Evolutionary conservation across 2,888 invertebrate genomes (phyloP).

Genomic region (Parnassius orleans): DNA sequence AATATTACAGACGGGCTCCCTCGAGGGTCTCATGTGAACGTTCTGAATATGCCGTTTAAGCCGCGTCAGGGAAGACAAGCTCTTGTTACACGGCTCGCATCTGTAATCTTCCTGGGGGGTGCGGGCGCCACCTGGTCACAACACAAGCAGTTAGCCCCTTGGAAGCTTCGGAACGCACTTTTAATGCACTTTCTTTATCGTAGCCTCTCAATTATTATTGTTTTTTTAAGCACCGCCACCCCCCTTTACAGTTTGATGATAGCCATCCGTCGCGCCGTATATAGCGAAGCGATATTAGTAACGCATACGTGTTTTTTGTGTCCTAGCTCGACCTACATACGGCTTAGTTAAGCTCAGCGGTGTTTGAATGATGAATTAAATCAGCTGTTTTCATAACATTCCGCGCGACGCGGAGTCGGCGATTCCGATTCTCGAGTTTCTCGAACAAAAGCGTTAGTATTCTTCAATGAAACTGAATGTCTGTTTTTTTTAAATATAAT

Average conservation of each 20-base stretch:
- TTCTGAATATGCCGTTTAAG: slow-evolving; percentile 96
- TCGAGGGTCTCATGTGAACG: slow-evolving; percentile 93
- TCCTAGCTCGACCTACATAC: slow-evolving; percentile 52
- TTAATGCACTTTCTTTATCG: slow-evolving; percentile 79
- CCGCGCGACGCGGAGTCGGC: slow-evolving; percentile 39
- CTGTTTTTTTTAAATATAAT: slow-evolving; percentile 47
- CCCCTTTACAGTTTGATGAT: slow-evolving; percentile 66
- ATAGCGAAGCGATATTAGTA: slow-evolving; percentile 74
- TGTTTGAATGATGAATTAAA: slow-evolving; percentile 50
- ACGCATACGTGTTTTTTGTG: slow-evolving; percentile 46
- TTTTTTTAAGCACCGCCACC: slow-evolving; percentile 75
- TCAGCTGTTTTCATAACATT: slow-evolving; percentile 50
- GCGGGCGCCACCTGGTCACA: slow-evolving; percentile 87
- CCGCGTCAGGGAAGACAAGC: slow-evolving; percentile 91
- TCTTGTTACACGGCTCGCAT: slow-evolving; percentile 96
- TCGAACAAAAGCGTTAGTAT: slow-evolving; percentile 66
- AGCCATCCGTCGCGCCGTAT: slow-evolving; percentile 64
- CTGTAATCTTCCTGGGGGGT: slow-evolving; percentile 92
- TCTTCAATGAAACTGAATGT: slow-evolving; percentile 71
- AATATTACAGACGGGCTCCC: slow-evolving; percentile 95
- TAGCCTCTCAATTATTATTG: slow-evolving; percentile 57
- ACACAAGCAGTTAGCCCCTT: slow-evolving; percentile 79
- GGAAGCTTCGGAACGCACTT: slow-evolving; percentile 73
- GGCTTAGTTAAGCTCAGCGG: slow-evolving; percentile 59
- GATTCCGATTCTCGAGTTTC: slow-evolving; percentile 56